Percentiles rank a stretch among this genome's conserved stretches.
Conservation (phyloP, 2,888 invertebrate species). For the Coenonympha arcania region DNA sequence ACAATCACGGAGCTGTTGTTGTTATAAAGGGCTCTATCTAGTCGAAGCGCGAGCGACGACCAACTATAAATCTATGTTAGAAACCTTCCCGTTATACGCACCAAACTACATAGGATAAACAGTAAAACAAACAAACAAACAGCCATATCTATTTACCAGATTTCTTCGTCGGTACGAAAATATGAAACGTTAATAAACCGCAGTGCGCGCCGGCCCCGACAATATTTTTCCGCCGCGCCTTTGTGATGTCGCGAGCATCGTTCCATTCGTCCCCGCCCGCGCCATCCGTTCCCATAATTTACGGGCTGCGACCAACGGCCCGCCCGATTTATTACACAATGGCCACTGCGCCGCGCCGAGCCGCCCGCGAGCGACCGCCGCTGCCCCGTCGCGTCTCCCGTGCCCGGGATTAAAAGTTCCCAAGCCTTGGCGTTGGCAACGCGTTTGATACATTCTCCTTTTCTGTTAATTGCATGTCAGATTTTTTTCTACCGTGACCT, state of each 20-base stretch:
- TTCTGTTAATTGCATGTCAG: too few species aligned
- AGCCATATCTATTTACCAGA: too few species aligned
- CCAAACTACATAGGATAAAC: too few species aligned
- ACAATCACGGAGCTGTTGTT: too few species aligned
- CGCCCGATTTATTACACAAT: constrained; percentile 66
- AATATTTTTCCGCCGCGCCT: constrained; percentile 60
- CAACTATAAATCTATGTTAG: too few species aligned
- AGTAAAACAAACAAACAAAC: too few species aligned
- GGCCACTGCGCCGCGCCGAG: constrained; percentile 32
- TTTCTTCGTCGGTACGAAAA: too few species aligned
- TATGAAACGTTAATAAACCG: not conserved
- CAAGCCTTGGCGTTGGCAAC: constrained; percentile 1
- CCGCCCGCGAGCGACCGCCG: constrained; percentile 7
- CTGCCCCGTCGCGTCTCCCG: not conserved
- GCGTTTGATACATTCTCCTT: too few species aligned
- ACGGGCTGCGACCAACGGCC: constrained; percentile 45
- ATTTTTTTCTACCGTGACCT: too few species aligned
- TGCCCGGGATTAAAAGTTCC: constrained; percentile 12
- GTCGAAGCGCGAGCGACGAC: too few species aligned
- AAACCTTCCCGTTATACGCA: too few species aligned
- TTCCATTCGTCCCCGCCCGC: constrained; percentile 35
- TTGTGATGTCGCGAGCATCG: constrained; percentile 54
- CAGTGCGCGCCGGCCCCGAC: constrained; percentile 37
- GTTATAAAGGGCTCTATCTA: too few species aligned
- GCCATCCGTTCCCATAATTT: constrained; percentile 39